These are phyloP conservation scores for Harlomillsia oculata DNA, from an alignment of 1,140 invertebrate genomes.

Conservation along the genomic window DNA sequence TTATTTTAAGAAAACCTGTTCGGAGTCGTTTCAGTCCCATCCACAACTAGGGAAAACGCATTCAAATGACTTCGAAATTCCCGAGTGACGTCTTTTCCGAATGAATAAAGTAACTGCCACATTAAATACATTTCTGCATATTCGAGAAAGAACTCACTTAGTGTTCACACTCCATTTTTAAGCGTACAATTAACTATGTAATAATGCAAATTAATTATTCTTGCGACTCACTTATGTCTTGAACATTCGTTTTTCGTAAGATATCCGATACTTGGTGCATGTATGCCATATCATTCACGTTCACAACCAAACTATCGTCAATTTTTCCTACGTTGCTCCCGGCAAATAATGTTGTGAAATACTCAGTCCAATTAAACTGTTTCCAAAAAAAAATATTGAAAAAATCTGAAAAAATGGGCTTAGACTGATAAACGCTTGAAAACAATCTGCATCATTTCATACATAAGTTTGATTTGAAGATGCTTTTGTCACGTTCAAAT, in stretches of 20 bases:
- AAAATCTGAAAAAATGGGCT: too few relatives aligned
- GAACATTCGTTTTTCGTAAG: background rate
- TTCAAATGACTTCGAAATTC: slow-evolving; percentile 26
- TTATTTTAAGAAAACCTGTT: slow-evolving; percentile 21
- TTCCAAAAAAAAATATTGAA: background rate
- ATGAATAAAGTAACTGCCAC: slow-evolving; percentile 32
- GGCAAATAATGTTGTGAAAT: slow-evolving; percentile 23
- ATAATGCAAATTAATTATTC: background rate
- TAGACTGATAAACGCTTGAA: too few relatives aligned
- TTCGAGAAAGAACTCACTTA: background rate
- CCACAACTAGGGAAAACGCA: slow-evolving; percentile 17
- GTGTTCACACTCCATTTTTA: background rate
- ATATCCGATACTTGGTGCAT: slow-evolving; percentile 19
- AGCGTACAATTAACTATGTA: background rate
- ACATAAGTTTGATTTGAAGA: too few relatives aligned
- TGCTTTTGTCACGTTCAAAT: too few relatives aligned
- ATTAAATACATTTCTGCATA: slow-evolving; percentile 33
- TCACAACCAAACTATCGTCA: slow-evolving; percentile 19
- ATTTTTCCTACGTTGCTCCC: slow-evolving; percentile 16
- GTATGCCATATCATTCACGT: slow-evolving; percentile 29
- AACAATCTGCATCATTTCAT: too few relatives aligned
- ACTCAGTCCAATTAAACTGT: slow-evolving; percentile 35
- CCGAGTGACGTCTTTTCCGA: slow-evolving; percentile 30
- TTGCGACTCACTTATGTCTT: slow-evolving; percentile 19
- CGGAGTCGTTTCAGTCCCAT: slow-evolving; percentile 29